Evolutionary conservation across 2,797 vertebrate genomes (phyloP).

Genomic region (Urosaurus nigricauda): DNA sequence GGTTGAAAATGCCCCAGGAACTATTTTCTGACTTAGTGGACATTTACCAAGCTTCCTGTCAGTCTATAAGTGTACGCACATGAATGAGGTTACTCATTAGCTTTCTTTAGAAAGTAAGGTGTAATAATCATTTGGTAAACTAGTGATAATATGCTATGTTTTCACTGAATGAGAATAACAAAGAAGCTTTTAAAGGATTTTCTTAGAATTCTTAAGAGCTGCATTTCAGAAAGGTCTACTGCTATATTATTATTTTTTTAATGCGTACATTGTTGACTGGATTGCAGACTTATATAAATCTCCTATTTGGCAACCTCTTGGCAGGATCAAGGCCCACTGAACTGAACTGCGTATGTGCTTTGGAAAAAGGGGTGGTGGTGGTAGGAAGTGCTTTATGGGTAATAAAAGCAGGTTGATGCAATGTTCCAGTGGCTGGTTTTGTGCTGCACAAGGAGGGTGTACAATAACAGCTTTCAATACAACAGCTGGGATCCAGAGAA

Average conservation of each 20-base stretch:
- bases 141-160: conserved; percentile 19
- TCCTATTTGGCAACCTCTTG: conserved; percentile 10
- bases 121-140: conserved; percentile 36
- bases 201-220: conserved; percentile 21
- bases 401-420: conserved; percentile 23
- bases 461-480: neutral
- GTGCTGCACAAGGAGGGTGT: neutral
- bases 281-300: neutral
- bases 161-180: conserved; percentile 20
- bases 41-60: conserved; percentile 61
- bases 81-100: conserved; percentile 54
- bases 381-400: conserved; percentile 24
- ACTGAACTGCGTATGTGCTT: conserved; percentile 21
- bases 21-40: conserved; percentile 50
- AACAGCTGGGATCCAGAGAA: conserved; percentile 11
- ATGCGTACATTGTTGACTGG: conserved; percentile 19
- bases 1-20: conserved; percentile 51
- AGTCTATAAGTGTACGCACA: conserved; percentile 41
- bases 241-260: conserved; percentile 6
- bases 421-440: neutral
- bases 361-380: neutral
- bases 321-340: conserved; percentile 5
- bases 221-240: conserved; percentile 11
- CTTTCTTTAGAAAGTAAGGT: conserved; percentile 59
- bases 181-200: conserved; percentile 16